phyloP scores from a whole-genome alignment of 1,140 invertebrate genomes.

The Proales similis region DNA sequence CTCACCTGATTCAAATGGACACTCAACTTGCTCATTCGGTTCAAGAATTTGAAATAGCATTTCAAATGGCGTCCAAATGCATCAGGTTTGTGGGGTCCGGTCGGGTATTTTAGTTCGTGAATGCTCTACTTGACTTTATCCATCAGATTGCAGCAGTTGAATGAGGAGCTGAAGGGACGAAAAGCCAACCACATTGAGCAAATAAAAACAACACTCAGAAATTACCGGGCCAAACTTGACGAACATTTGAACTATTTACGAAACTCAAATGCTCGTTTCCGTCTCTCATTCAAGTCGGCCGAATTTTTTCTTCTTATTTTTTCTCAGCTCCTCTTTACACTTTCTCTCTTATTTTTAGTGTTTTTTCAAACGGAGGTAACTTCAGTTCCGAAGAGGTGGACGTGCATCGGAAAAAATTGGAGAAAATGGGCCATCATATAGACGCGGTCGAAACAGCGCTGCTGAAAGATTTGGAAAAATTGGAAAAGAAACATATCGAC shows the following conservation, averaged over 20 bases:
- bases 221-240: conserved; percentile 50
- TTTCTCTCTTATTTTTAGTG: conserved; percentile 41
- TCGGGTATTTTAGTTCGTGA: background rate
- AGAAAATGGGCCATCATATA: conserved; percentile 49
- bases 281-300: conserved; percentile 50
- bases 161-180: conserved; percentile 45
- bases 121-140: background rate
- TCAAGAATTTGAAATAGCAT: conserved; percentile 47
- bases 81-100: conserved; percentile 43
- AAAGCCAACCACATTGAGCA: conserved; percentile 49
- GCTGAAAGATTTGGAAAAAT: conserved; percentile 52
- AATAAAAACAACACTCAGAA: conserved; percentile 47
- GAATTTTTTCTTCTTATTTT: background rate
- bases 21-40: conserved; percentile 47
- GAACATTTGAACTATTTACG: conserved; percentile 49
- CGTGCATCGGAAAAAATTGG: conserved; percentile 48
- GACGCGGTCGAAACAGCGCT: conserved; percentile 49
- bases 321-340: background rate
- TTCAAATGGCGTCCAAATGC: conserved; percentile 51
- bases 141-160: conserved; percentile 42
- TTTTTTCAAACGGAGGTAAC: conserved; percentile 54
- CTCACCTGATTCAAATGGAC: conserved; percentile 38
- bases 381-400: conserved; percentile 53
- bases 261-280: conserved; percentile 51
- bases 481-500: conserved; percentile 51